Evolutionary conservation across 2,888 invertebrate species (phyloP), one percentile per base, ranked within the genome.

Genomic region (Portevinia maculata): DNA sequence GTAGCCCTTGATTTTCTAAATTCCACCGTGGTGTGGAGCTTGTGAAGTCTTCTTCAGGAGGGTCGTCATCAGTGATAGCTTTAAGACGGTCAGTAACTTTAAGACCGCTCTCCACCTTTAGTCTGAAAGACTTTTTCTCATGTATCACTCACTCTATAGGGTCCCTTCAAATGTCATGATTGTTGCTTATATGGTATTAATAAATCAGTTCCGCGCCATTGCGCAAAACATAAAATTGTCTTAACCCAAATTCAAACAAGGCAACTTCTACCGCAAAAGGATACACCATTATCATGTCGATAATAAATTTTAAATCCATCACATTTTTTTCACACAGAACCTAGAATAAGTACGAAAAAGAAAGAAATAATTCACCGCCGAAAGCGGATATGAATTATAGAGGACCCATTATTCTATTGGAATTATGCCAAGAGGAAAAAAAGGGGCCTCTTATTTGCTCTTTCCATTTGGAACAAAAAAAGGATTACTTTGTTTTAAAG

Each of bases 301-400:
- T 81, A 65, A 75, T 76, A 81, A 76, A 81, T 81, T 81, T 76
- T 53, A 81, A 76, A 76, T 60, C 65, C 53, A 81, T 76, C 76
- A 75, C 67, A 81, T 62, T 57, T 34, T 57, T 21, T 15, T 21
- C 21, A 46, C 24, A 39, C 37, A 44, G 44, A 53, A 50, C 57
- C 24, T 15, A 39, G 69, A 70, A 48, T 1, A 19, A 30, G 69
- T 13, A 67, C 13, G 17, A 50, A 46, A 28, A 52, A 52, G 39
- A 44, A 67, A 44, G 62, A 74, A 32, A 79, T 79, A 79, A 79
- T 64, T 79, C 79, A 70, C 74, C 74, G 57, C 55, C 53, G 64
- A 79, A 79, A 75, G 32, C 75, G 62, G 62, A 75, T 74, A 79
- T 79, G 74, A 79, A 74, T 79, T 79, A 79, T 79, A 74, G 48